These are phyloP conservation scores for Sthenelais limicola DNA, from an alignment of 2,888 invertebrate genomes.

Conservation along the genomic window DNA sequence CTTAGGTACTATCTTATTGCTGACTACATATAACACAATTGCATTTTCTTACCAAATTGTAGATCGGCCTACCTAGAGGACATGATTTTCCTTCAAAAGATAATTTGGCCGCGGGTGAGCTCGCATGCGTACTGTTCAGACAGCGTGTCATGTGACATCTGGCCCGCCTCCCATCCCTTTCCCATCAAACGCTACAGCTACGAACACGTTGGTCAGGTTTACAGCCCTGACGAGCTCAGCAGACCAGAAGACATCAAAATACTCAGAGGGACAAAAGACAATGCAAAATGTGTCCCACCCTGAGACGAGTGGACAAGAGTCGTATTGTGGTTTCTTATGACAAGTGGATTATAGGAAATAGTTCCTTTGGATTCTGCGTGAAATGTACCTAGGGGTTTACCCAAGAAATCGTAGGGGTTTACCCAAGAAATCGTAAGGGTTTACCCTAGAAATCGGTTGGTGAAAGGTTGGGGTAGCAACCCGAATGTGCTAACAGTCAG, in stretches of 20 bases:
- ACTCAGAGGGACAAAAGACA: constrained; percentile 7
- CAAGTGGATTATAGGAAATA: too few relatives aligned
- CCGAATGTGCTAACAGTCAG: too few relatives aligned
- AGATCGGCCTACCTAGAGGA: constrained; percentile 49
- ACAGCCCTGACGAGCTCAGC: constrained; percentile 45
- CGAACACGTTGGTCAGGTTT: constrained; percentile 53
- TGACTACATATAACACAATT: too few relatives aligned
- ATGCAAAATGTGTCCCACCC: constrained; percentile 27
- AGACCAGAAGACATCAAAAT: constrained; percentile 41
- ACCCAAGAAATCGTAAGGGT: too few relatives aligned
- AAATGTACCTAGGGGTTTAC: too few relatives aligned
- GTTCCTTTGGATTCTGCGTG: too few relatives aligned
- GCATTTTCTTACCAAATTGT: too few relatives aligned
- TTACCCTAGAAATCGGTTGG: too few relatives aligned
- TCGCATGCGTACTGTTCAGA: constrained; percentile 51
- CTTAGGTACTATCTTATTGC: too few relatives aligned
- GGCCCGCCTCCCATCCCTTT: constrained; percentile 50
- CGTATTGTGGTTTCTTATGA: background rate
- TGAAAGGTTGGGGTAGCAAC: too few relatives aligned
- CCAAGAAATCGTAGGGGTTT: too few relatives aligned
- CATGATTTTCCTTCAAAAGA: constrained; percentile 50
- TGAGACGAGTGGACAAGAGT: background rate
- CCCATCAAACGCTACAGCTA: constrained; percentile 49
- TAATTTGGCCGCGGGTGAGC: constrained; percentile 52
- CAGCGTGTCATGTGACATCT: constrained; percentile 53